Evolutionary conservation across 2,888 invertebrate genomes (phyloP).

Genomic region (Calliopum simillimum): DNA sequence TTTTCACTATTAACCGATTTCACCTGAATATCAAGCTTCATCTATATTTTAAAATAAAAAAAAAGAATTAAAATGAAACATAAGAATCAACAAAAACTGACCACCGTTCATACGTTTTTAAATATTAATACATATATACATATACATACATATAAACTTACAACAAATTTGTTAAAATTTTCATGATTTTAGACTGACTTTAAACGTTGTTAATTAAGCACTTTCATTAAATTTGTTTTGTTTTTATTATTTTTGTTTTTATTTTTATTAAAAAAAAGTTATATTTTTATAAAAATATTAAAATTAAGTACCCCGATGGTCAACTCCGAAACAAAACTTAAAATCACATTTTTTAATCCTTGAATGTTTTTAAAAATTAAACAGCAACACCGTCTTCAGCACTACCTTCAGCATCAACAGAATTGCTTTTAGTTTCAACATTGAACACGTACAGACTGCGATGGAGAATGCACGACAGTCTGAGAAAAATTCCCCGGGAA

Average conservation of each 20-base stretch:
- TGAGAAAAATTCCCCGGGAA: too few species aligned
- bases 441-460: too few species aligned
- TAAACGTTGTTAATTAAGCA: constrained; percentile 32
- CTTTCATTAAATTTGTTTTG: constrained; percentile 13
- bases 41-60: too few species aligned
- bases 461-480: too few species aligned
- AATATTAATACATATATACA: constrained; percentile 7
- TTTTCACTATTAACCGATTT: background rate
- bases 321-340: constrained; percentile 9
- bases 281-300: too few species aligned
- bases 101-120: constrained; percentile 17
- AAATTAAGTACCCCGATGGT: background rate
- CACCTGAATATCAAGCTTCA: background rate
- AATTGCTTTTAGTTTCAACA: too few species aligned
- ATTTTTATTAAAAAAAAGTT: background rate
- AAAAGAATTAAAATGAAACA: background rate
- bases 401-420: too few species aligned
- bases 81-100: constrained; percentile 12
- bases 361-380: too few species aligned
- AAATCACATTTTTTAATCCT: too few species aligned
- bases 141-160: constrained; percentile 20
- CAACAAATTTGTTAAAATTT: background rate
- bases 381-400: too few species aligned
- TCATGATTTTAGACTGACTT: constrained; percentile 32
- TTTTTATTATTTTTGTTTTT: constrained; percentile 10